Base-by-base conservation (phyloP, 2,797 vertebrate genomes). In the Helostoma temminkii region DNA sequence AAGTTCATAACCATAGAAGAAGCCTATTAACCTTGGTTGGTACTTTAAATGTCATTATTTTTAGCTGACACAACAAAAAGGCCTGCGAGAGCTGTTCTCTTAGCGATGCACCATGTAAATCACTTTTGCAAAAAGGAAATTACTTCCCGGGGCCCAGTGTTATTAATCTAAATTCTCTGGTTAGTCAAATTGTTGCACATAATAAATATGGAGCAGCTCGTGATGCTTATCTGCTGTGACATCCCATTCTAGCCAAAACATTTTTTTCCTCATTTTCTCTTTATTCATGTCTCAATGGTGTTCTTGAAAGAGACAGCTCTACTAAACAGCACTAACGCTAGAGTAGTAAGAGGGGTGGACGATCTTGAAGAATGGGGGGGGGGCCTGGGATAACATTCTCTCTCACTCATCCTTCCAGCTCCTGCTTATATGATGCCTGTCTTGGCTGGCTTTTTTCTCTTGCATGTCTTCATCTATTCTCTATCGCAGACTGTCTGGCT, bases 11-110 rank as follows among this genome's bases (percentile, higher is more conserved):
- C 94, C 95, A 94, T 94, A 95, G 95, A 95, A 94, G 92, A 94
- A 95, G 96, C 96, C 96, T 96, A 96, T 96, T 98, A 98, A 99
- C 96, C 97, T 97, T 96, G 95, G 95, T 83, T 94, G 95, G 94
- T 95, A 95, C 95, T 97, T 96, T 95, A 97, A 96, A 97, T 96
- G 97, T 97, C 97, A 96, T 98, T 97, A 97, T 96, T 96, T 95
- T 94, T 93, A 94, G 95, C 95, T 96, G 96, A 97, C 96, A 95
- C 90, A 90, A 95, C 87, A 92, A 93, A 96, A 96, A 95, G 89
- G 91, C 80, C 83, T 48, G 93, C 82, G 91, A 94, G 89, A 94
- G 95, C 95, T 95, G 93, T 94, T 95, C 94, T 95, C 90, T 88
- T 94, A 94, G 96, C 95, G 93, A 94, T 94, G 94, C 95, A 81